Base-by-base conservation (phyloP, 2,888 invertebrate genomes). In the Elmis aenea region DNA sequence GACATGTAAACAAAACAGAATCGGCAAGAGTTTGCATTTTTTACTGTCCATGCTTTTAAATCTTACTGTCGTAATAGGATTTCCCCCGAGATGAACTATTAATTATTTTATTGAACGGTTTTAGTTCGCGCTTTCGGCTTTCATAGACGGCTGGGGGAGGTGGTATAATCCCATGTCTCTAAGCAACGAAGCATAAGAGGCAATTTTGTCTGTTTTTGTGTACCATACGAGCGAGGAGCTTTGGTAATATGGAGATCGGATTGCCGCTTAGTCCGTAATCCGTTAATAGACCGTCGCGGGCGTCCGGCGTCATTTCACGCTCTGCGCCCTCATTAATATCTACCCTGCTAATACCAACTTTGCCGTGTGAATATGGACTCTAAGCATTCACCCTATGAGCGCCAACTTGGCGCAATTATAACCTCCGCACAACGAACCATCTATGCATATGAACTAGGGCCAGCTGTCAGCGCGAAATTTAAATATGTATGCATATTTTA, bases 71-170 rank as follows among this genome's bases (percentile, higher is more conserved):
- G 48, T 48, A 50, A 50, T 48, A 46, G 42, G 39, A 45, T 42
- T 44, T 42, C 46, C 57, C 57, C 48, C 31, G 56, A 57, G 59
- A 52, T 55, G 55, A 50, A 53, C 64, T 64, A 64, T 65, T 65
- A 65, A 65, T 65, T 64, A 64, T 64, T 64, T 65, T 64, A 65
- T 64, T 58, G 65, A 62, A 57, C 60, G 60, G 52, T 54, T 57
- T 56, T 54, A 50, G 43, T 46, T 33, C 36, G 38, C 43, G 35
- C 32, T 38, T 43, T 33, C 39, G 37, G 41, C 38, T 34, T 41
- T 33, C 27, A 29, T 31, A 27, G 29, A 33, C n/a, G 35, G 33
- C 40, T 29, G 45, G 52, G 54, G 56, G 55, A 61, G 58, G 58
- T 57, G 60, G 52, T 47, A 53, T 59, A 61, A 61, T 61, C 60